Evolutionary conservation across 2,797 vertebrate species (phyloP).

Genomic region (Eidolon dupreanum): DNA sequence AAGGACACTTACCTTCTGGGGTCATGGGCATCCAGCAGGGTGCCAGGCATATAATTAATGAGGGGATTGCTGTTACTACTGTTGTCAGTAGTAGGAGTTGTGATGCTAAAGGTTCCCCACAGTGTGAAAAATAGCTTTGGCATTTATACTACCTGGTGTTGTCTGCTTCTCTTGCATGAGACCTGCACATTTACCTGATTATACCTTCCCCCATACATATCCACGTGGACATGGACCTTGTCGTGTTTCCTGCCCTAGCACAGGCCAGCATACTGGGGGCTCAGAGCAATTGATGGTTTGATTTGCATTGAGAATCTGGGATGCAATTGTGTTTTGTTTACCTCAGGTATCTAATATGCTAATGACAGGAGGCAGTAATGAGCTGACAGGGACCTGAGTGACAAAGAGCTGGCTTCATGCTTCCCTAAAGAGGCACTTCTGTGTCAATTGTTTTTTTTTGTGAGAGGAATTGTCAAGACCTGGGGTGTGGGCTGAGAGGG

Average conservation of each 20-base stretch:
- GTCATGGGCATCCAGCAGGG: background rate
- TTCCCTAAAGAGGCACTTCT: constrained; percentile 47
- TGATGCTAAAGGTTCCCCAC: background rate
- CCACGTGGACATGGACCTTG: background rate
- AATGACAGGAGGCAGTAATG: constrained; percentile 67
- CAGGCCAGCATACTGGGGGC: background rate
- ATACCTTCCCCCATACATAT: background rate
- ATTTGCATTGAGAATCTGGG: background rate
- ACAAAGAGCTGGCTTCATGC: constrained; percentile 66
- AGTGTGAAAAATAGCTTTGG: constrained; percentile 39
- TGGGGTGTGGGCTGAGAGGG: background rate
- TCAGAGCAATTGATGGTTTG: background rate
- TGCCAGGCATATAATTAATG: background rate
- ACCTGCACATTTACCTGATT: background rate
- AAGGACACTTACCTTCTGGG: background rate
- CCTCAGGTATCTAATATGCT: constrained; percentile 66
- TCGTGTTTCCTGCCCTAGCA: background rate
- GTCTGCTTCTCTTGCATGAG: background rate
- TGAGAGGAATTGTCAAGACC: constrained; percentile 21
- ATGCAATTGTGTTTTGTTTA: constrained; percentile 64
- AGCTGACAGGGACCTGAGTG: constrained; percentile 62
- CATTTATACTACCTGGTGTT: background rate
- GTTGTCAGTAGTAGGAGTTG: background rate
- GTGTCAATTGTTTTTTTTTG: constrained; percentile 49
- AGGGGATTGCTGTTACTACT: background rate